Base-by-base conservation (phyloP, 2,888 invertebrate species). In the Sturmia bella region DNA sequence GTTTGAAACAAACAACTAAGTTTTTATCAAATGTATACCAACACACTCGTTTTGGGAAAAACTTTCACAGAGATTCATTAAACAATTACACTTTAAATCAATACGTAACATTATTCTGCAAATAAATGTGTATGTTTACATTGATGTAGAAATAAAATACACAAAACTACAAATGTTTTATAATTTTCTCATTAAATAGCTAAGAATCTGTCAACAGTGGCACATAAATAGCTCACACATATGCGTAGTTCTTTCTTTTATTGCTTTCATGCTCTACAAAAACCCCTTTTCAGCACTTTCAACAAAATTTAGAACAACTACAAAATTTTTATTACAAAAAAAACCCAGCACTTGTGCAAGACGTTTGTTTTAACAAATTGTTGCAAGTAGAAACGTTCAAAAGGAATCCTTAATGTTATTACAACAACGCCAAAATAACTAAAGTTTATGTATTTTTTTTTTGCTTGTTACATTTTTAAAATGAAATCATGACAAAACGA, bases 141-240 rank as follows among this genome's bases (percentile, higher is more conserved):
- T n/a, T n/a, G n/a, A 48, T 59, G 11, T 24, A 24, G 13, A 56
- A 76, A 32, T 15, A 17, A 57, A 54, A 61, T 41, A 69, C 19
- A 69, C 41, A 68, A 54, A 75, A 64, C 64, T 69, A 70, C 80
- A 75, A 75, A 37, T 56, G 45, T 74, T 54, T 76, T 57, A 63
- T 50, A 56, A 74, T 41, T 39, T 75, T 50, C 69, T 64, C 50
- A 41, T 57, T 69, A 41, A 69, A 63, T 50, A 75, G 80, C 74
- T 69, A 69, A 64, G 56, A 74, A 41, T 63, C 56, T 50, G 41
- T 24, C 41, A 61, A 64, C 68, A 56, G 63, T 57, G 48, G 12
- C 21, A 63, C 80, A 79, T 83, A 85, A 85, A 84, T 83, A 83
- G 76, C 73, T 82, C 73, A 81, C 77, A 77, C 79, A 84, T 52